Percentiles rank a stretch among this genome's conserved stretches.
phyloP scores from a whole-genome alignment of 1,140 invertebrate species.

The Chelonus insularis region DNA sequence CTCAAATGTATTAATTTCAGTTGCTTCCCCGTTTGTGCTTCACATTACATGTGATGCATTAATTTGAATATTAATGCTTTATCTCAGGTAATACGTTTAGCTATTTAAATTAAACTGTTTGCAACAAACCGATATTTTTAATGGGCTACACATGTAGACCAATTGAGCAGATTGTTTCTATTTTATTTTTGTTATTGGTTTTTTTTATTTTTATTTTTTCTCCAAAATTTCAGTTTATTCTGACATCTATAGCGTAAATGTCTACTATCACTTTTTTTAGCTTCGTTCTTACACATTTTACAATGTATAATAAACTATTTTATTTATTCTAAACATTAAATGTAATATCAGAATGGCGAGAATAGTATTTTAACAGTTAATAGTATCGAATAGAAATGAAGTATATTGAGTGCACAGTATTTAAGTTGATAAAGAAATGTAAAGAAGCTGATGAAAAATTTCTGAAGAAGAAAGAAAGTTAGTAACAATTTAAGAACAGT shows the following conservation, averaged over 20 bases:
- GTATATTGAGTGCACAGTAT: too few species aligned
- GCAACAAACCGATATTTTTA: slow-evolving; percentile 4
- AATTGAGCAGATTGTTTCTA: slow-evolving; percentile 5
- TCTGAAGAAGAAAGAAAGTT: too few species aligned
- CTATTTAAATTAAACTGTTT: background rate
- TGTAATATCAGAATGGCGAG: too few species aligned
- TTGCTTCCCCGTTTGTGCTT: background rate
- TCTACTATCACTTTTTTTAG: background rate
- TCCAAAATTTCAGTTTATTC: too few species aligned
- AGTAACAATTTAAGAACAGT: too few species aligned
- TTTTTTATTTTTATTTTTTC: background rate
- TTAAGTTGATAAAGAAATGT: too few species aligned
- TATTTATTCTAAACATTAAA: too few species aligned
- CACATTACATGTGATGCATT: background rate
- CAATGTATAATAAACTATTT: too few species aligned
- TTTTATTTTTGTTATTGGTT: background rate
- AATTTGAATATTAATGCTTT: slow-evolving; percentile 1
- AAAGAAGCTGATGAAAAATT: too few species aligned
- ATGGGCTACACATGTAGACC: slow-evolving; percentile 2
- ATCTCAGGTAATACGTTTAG: slow-evolving; percentile 6
- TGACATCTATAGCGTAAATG: background rate
- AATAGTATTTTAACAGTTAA: too few species aligned
- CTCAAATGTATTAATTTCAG: slow-evolving; percentile 13
- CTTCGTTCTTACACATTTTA: too few species aligned
- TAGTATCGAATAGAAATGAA: too few species aligned